phyloP scores from a whole-genome alignment of 2,888 invertebrate species.

The Dysmachus trigonus region DNA sequence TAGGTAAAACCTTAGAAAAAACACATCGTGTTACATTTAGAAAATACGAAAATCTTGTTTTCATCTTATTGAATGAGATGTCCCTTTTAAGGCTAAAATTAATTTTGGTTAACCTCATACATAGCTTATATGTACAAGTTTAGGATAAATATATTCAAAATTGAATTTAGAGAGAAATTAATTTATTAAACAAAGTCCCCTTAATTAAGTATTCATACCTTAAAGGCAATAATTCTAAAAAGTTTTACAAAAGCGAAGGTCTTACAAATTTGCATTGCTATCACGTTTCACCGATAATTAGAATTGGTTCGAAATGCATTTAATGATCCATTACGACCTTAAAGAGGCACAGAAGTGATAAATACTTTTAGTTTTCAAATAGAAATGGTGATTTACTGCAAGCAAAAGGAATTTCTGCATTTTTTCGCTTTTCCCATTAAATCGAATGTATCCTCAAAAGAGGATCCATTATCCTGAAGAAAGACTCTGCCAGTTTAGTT shows the following conservation, averaged over 20 bases:
- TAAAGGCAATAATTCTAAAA: background rate
- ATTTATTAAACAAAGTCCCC: no score
- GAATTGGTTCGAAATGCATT: background rate
- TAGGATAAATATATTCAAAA: no score
- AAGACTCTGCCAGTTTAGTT: background rate
- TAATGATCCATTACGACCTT: background rate
- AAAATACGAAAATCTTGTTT: no score
- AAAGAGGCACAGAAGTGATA: background rate
- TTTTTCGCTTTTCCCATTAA: background rate
- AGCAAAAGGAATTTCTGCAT: background rate
- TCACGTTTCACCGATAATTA: background rate
- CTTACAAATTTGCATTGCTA: background rate
- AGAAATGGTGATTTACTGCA: background rate
- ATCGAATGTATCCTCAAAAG: background rate
- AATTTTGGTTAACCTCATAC: no score
- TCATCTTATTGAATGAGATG: no score
- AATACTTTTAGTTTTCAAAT: background rate
- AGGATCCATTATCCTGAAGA: background rate
- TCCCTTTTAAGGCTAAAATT: no score
- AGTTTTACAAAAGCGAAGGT: background rate
- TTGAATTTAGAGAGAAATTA: no score
- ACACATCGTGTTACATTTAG: no score
- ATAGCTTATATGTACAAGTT: no score
- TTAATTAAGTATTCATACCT: no score
- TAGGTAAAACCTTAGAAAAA: no score